These are phyloP conservation scores for Microcebus lehilahytsara DNA, from an alignment of 2,113 vertebrate genomes.

Conservation along the genomic window DNA sequence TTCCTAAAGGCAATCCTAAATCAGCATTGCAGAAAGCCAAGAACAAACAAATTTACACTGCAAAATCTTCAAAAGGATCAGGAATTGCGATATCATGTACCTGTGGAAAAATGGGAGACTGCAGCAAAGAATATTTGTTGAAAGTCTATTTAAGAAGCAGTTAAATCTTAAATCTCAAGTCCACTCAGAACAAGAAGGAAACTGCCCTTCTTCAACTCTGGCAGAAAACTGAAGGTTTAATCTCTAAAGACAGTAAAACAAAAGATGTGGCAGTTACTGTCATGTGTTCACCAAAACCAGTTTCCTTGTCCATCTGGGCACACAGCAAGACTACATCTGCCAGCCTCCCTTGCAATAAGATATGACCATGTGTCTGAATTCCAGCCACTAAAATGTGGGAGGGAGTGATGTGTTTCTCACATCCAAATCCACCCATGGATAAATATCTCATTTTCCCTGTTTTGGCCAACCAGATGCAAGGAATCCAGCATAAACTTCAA, in stretches of 20 bases:
- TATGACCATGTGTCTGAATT: background rate
- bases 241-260: background rate
- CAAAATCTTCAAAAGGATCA: background rate
- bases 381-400: background rate
- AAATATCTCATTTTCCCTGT: background rate
- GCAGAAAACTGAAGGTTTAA: background rate
- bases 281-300: background rate
- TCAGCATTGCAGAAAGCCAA: background rate
- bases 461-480: background rate
- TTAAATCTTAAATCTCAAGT: background rate
- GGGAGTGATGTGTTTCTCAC: background rate
- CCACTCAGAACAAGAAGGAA: background rate
- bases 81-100: background rate
- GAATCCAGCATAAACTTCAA: background rate
- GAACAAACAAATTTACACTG: background rate
- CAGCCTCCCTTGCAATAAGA: background rate
- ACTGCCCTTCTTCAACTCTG: background rate
- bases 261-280: background rate
- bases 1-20: background rate
- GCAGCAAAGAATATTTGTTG: background rate
- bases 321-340: background rate
- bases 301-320: background rate
- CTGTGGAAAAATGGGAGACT: background rate
- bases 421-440: background rate
- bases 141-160: background rate